Evolutionary conservation across 2,888 invertebrate genomes (phyloP).

Genomic region (Sarcophaga variegata): DNA sequence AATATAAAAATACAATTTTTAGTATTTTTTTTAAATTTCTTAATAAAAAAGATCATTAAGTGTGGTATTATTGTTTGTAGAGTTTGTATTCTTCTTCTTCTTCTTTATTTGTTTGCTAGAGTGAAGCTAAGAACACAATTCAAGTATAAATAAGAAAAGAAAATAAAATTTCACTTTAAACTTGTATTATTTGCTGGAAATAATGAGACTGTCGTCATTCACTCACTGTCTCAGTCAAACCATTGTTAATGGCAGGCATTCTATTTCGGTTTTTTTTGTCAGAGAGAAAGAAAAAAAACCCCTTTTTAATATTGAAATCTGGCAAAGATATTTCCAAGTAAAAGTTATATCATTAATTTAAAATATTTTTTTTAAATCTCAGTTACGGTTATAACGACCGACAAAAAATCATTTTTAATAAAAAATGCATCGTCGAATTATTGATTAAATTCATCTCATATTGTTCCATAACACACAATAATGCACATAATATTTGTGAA

Average conservation of each 20-base stretch:
- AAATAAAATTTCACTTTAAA: slow-evolving; percentile 51
- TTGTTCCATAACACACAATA: neutral
- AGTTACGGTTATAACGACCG: neutral
- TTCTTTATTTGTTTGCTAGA: neutral
- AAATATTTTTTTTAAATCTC: slow-evolving; percentile 2
- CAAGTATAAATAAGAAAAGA: slow-evolving; percentile 1
- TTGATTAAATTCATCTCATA: neutral
- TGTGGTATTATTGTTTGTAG: neutral
- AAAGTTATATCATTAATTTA: slow-evolving; percentile 29
- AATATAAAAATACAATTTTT: neutral
- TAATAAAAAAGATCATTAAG: no score
- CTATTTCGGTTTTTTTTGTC: neutral
- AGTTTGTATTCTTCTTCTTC: neutral
- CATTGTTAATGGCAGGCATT: neutral
- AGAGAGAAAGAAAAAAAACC: neutral
- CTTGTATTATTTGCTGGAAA: slow-evolving; percentile 17
- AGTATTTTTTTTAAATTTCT: neutral
- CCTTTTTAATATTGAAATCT: slow-evolving; percentile 30
- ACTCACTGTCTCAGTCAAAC: neutral
- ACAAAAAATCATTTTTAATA: no score
- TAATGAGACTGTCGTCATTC: slow-evolving; percentile 17
- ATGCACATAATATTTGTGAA: neutral
- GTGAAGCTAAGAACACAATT: neutral
- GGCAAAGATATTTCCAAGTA: slow-evolving; percentile 1
- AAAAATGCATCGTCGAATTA: neutral